Base-by-base conservation (phyloP, 2,888 invertebrate species). In the Agonopterix arenella region DNA sequence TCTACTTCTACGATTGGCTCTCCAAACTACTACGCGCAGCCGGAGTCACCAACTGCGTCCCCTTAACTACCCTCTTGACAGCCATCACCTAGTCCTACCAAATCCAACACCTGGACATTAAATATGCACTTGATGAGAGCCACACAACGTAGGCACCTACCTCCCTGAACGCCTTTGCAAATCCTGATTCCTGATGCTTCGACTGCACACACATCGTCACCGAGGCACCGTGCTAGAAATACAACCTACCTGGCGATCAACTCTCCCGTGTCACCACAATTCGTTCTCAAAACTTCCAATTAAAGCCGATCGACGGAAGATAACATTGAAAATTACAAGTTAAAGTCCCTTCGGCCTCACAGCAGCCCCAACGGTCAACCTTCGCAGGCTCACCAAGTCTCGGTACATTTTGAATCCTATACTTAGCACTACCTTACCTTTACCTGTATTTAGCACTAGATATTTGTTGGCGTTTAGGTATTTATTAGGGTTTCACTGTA, bases 331-430 rank as follows among this genome's bases (percentile, higher is more conserved):
- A 76, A 68, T 68, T 64, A 59, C 66, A 65, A 72, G 61, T 66
- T 74, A 61, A 71, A 72, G 73, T 76, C 73, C 82, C 82, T 78
- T 73, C 80, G 80, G 84, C 84, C 77, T 77, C 82, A 83, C 78
- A 73, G 83, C 85, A 80, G 80, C 77, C 80, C 70, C 70, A 75
- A 70, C 81, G 81, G 76, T 76, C 83, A 64, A 77, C 80, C 75
- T 67, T 64, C 76, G 70, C 77, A 77, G 77, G 81, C 86, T 79
- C 86, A 84, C 76, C 85, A 84, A 78, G 73, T 83, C 75, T 86
- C 84, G 88, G 88, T 89, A 89, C 84, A 83, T 77, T 86, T 88
- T 88, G 62, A 79, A 84, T 84, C 85, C 86, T 86, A 78, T 86
- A 80, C 71, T 88, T 85, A 84, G 83, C 81, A 71, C 70, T 73